Evolutionary conservation across 2,888 invertebrate species (phyloP).

Genomic region (Heliconius cydno): DNA sequence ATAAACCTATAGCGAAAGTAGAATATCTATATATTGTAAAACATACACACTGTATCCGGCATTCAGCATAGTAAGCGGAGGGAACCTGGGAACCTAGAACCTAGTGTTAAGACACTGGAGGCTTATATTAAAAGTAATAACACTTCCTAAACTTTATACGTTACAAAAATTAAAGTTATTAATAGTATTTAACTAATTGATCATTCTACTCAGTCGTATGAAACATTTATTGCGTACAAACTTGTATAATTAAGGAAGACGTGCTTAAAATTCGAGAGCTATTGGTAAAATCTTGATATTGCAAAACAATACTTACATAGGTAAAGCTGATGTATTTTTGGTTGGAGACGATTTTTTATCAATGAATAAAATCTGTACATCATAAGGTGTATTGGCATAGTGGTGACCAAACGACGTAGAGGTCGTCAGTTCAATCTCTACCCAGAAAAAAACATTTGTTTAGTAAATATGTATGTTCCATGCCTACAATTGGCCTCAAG

Average conservation of each 20-base stretch:
- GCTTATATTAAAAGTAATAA: too few species aligned
- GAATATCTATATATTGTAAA: not conserved
- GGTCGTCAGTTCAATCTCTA: not conserved
- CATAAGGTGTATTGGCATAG: slow-evolving; percentile 8
- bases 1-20: not conserved
- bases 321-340: slow-evolving; percentile 19
- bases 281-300: slow-evolving; percentile 26
- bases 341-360: slow-evolving; percentile 37
- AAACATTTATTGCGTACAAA: slow-evolving; percentile 27
- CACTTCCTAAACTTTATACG: not conserved
- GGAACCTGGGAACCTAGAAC: too few species aligned
- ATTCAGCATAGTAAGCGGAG: too few species aligned
- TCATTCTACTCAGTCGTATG: slow-evolving; percentile 30
- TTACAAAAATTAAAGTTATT: slow-evolving; percentile 4
- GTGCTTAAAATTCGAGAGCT: slow-evolving; percentile 43
- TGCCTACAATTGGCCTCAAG: too few species aligned
- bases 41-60: not conserved
- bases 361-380: slow-evolving; percentile 37
- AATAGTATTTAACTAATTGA: slow-evolving; percentile 3
- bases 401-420: not conserved
- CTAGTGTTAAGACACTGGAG: too few species aligned
- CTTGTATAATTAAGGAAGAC: slow-evolving; percentile 46
- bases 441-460: not conserved
- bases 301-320: slow-evolving; percentile 31
- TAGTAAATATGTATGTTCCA: too few species aligned